Percentiles rank a stretch among this genome's conserved stretches.
These are phyloP conservation scores for Podilymbus podiceps DNA, from an alignment of 2,113 vertebrate species.

Conservation along the genomic window DNA sequence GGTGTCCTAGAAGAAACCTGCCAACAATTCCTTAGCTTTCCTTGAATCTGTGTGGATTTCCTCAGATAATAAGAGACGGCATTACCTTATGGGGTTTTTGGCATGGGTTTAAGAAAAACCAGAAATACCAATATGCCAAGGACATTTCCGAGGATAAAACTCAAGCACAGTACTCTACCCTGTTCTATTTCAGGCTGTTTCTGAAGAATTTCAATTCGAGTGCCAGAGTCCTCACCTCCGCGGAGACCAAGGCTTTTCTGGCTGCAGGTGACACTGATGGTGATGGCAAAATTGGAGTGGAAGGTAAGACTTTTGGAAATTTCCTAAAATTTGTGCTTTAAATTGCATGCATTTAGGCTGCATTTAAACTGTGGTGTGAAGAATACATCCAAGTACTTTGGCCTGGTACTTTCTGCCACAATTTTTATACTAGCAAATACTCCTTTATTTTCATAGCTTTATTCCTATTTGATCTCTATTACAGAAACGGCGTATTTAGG, in stretches of 20 bases:
- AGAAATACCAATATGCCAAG: neutral
- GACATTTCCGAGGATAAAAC: neutral
- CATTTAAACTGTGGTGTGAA: neutral
- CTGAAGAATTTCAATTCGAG: slow-evolving; percentile 80
- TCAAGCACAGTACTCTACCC: neutral
- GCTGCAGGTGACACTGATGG: slow-evolving; percentile 82
- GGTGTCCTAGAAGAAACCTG: neutral
- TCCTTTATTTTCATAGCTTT: neutral
- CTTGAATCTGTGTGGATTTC: neutral
- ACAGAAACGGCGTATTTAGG: neutral
- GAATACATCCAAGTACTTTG: neutral
- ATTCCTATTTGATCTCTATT: neutral
- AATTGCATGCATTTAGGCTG: neutral
- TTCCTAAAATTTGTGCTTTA: neutral
- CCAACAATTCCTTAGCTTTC: neutral
- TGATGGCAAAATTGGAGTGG: slow-evolving; percentile 85
- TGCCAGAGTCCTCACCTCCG: slow-evolving; percentile 77
- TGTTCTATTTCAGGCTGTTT: slow-evolving; percentile 73
- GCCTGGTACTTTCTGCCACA: neutral
- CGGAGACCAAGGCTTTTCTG: slow-evolving; percentile 81
- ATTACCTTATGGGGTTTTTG: neutral
- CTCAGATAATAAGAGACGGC: neutral
- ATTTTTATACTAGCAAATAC: neutral
- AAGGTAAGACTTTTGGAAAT: slow-evolving; percentile 68
- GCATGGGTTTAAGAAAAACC: neutral